Evolutionary conservation across 2,113 vertebrate genomes (phyloP), one percentile per base, ranked within the genome.

Genomic region (Pelodiscus sinensis): DNA sequence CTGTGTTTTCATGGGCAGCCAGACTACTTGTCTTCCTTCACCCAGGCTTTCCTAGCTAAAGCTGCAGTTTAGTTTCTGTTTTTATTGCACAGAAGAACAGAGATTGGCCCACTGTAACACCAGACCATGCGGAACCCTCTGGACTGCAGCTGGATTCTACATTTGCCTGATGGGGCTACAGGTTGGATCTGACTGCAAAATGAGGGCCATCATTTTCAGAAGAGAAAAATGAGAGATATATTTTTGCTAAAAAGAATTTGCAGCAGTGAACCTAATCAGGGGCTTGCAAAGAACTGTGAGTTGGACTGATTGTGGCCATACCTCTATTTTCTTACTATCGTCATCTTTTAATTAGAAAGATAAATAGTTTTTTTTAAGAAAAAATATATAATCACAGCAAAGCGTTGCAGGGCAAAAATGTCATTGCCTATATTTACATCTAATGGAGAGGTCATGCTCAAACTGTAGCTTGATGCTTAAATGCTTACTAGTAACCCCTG

Each of bases 231-330:
- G 90, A 44, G 84, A 85, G 92, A 83, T 94, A 71, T 84, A 86
- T 86, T 90, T 84, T 94, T 88, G 89, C 82, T 90, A 91, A 22
- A 11, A 68, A 54, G 51, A 71, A 84, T 75, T 60, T 78, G 87
- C 68, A 96, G 88, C 93, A 56, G 86, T 31, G 71, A 93, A 35
- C 35, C 71, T 75, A 75, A 75, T 75, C 77, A 54, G 85, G 21
- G 73, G 86, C 54, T 93, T 90, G 86, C 88, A 88, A 92, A 93
- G 93, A 96, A 90, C 91, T 91, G 86, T 91, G 84, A 87, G 31
- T 81, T 89, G 79, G 54, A 85, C 89, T 97, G 97, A 91, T 93
- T 85, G 1, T 56, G 54, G 51, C 38, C 51, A 35, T 57, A 87
- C 12, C 80, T 85, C 68, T 65, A 12, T 65, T 77, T 86, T 57